Conservation (phyloP, 2,797 vertebrate genomes). For the Adelosebastes latens region DNA sequence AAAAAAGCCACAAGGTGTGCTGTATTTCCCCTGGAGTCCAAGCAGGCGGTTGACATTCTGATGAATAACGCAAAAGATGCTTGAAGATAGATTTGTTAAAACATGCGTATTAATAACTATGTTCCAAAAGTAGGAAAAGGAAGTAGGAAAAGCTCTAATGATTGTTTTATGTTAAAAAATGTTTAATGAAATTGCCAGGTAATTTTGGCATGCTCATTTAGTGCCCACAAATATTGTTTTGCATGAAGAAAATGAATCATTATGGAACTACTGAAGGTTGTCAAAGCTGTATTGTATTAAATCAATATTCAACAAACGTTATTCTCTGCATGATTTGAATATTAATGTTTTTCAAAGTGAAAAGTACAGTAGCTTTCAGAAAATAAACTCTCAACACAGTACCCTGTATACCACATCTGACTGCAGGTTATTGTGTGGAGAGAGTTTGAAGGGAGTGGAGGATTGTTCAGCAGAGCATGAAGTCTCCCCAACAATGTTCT, state of each 20-base stretch:
- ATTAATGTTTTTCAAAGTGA: neutral
- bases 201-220: neutral
- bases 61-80: neutral
- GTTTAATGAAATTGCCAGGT: neutral
- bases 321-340: neutral
- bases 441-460: neutral
- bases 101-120: neutral
- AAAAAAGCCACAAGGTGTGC: neutral
- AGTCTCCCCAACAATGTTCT: constrained; percentile 25
- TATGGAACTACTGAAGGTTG: neutral
- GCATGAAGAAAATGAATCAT: neutral
- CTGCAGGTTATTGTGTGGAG: neutral
- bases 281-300: neutral
- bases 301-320: neutral
- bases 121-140: neutral
- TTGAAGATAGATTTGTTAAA: neutral
- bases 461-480: constrained; percentile 16
- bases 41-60: neutral
- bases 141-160: neutral
- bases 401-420: neutral
- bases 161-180: neutral
- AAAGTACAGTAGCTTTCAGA: neutral
- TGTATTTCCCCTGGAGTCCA: neutral
- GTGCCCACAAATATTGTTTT: neutral
- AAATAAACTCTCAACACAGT: neutral